Base-by-base conservation (phyloP, 2,888 invertebrate genomes). In the Lepidonotus clava region DNA sequence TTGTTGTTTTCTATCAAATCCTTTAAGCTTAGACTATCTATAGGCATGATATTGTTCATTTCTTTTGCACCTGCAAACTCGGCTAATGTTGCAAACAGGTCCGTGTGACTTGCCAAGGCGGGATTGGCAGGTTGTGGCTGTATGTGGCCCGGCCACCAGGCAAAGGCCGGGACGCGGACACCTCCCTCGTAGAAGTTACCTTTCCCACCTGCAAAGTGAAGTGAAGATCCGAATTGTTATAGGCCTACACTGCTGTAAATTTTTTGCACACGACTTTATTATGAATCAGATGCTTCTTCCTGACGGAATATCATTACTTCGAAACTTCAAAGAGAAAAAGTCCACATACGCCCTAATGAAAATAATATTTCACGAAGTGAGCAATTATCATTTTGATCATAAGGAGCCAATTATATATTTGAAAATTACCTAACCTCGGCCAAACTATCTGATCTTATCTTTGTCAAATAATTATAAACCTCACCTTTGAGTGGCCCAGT, bases 121-220 rank as follows among this genome's bases (percentile, higher is more conserved):
- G 66, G 14, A n/a, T 87, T 86, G 6, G 67, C 71, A 0, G 34
- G 32, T 14, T 76, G 67, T 2, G 83, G 51, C n/a, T 53, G 4
- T 18, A 89, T 86, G 28, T 34, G 76, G 0, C 88, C 88, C 2
- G 88, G 87, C 89, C 89, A 89, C 61, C 83, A 83, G 24, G 86
- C 84, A 14, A 89, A 87, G 18, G 88, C 87, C 4, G 89, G 89
- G 11, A 89, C 84, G 21, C 89, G 51, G 21, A 89, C 34, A 18
- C 86, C 88, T 4, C 89, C 89, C 46, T 89, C 89, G 51, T 38
- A 87, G 71, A 86, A 84, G 38, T 53, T 84, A 18, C 66, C 80
- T 38, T 88, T 88, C n/a, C 88, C 88, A 28, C 88, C 88, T 88
- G 41, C 4, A 77, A 51, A 11, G 5, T 24, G 46, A 8, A 66